Conservation (phyloP, 2,797 vertebrate genomes). For the Acridotheres tristis region DNA sequence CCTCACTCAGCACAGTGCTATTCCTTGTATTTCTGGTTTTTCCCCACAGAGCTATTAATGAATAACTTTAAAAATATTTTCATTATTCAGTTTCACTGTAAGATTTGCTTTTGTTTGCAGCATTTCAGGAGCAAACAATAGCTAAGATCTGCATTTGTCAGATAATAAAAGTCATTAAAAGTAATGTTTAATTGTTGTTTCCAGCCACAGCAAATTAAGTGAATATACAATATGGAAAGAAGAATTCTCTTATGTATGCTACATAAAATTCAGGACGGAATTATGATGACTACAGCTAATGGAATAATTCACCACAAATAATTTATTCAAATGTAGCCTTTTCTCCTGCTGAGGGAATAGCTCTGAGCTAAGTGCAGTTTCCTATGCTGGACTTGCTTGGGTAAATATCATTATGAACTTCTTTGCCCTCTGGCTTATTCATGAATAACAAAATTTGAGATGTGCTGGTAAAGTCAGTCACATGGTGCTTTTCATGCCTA, state of each 20-base stretch:
- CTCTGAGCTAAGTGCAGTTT: neutral
- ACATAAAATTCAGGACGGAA: constrained; percentile 4
- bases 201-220: neutral
- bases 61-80: neutral
- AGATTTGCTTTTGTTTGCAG: neutral
- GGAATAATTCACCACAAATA: constrained; percentile 40
- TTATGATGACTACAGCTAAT: constrained; percentile 35
- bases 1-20: neutral
- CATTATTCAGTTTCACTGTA: neutral
- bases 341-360: constrained; percentile 6
- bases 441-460: constrained; percentile 22
- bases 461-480: neutral
- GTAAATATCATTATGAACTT: neutral
- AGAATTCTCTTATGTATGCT: neutral
- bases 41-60: neutral
- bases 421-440: constrained; percentile 5
- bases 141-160: neutral
- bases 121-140: neutral
- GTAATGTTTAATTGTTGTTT: neutral
- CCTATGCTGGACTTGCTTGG: neutral
- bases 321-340: constrained; percentile 21
- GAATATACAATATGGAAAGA: neutral
- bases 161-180: neutral
- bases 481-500: neutral
- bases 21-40: neutral